phyloP scores from a whole-genome alignment of 2,888 invertebrate genomes.

The Glyphotaelius pellucidus region DNA sequence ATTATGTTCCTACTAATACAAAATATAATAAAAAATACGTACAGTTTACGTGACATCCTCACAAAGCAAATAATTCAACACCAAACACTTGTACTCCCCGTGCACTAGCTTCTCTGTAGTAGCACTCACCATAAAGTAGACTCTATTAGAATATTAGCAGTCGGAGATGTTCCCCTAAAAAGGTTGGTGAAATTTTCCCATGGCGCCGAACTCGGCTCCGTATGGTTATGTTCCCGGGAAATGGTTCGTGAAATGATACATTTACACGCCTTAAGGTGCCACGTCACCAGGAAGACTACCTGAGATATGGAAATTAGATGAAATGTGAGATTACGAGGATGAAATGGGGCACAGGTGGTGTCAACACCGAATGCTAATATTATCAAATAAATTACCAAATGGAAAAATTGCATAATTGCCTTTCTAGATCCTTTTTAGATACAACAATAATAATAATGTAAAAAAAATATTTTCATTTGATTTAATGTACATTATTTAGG shows the following conservation, averaged over 20 bases:
- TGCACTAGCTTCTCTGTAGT: neutral
- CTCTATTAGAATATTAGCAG: neutral
- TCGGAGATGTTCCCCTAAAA: slow-evolving; percentile 48
- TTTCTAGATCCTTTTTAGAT: neutral
- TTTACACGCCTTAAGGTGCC: slow-evolving; percentile 50
- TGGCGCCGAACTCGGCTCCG: slow-evolving; percentile 41
- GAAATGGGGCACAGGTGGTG: slow-evolving; percentile 37
- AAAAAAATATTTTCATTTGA: too few species aligned
- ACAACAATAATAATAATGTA: too few species aligned
- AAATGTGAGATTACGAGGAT: slow-evolving; percentile 47
- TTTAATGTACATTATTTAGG: too few species aligned
- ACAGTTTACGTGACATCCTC: neutral
- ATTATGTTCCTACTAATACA: neutral
- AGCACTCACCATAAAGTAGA: slow-evolving; percentile 29
- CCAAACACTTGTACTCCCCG: neutral
- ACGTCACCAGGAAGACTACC: slow-evolving; percentile 42
- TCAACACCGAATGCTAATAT: neutral
- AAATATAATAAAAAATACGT: neutral
- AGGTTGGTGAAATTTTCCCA: slow-evolving; percentile 43
- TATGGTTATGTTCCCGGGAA: slow-evolving; percentile 54
- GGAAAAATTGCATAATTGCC: neutral
- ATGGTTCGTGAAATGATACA: slow-evolving; percentile 53
- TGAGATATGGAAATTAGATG: slow-evolving; percentile 56
- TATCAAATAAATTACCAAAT: neutral
- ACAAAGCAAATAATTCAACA: neutral